Percentiles rank a stretch among this genome's conserved stretches.
Evolutionary conservation across 2,888 invertebrate species (phyloP).

Genomic region (Trypoxylon attenuatum): DNA sequence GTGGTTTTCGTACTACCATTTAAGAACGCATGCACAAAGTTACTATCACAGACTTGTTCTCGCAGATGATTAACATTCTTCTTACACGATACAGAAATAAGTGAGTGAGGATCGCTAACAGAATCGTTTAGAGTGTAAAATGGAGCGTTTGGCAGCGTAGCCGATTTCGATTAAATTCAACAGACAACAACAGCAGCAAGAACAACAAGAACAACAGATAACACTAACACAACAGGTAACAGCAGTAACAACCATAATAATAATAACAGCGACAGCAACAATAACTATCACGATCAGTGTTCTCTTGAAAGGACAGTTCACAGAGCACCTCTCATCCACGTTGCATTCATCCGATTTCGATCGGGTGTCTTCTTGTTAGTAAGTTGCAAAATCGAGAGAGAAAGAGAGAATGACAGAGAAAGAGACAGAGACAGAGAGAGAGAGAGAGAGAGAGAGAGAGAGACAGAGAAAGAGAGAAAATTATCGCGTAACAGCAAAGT

Average conservation of each 20-base stretch:
- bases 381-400: no score
- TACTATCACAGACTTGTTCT: slow-evolving; percentile 30
- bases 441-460: slow-evolving; percentile 3
- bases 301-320: slow-evolving; percentile 35
- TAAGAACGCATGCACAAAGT: slow-evolving; percentile 35
- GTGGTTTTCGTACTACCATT: slow-evolving; percentile 5
- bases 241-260: slow-evolving; percentile 50
- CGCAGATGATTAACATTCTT: slow-evolving; percentile 35
- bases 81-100: slow-evolving; percentile 10
- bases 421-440: slow-evolving; percentile 1
- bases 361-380: slow-evolving; percentile 11
- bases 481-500: no score
- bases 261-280: slow-evolving; percentile 56
- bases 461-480: not conserved
- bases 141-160: slow-evolving; percentile 26
- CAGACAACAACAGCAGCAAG: slow-evolving; percentile 27
- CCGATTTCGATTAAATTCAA: no score
- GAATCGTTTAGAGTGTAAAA: slow-evolving; percentile 29
- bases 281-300: slow-evolving; percentile 56
- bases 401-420: no score
- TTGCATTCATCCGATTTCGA: slow-evolving; percentile 32
- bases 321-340: slow-evolving; percentile 31
- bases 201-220: slow-evolving; percentile 28
- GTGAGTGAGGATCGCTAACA: slow-evolving; percentile 22
- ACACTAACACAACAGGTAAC: slow-evolving; percentile 28